Conservation (phyloP, 2,888 invertebrate species). For the Heliconius sara region DNA sequence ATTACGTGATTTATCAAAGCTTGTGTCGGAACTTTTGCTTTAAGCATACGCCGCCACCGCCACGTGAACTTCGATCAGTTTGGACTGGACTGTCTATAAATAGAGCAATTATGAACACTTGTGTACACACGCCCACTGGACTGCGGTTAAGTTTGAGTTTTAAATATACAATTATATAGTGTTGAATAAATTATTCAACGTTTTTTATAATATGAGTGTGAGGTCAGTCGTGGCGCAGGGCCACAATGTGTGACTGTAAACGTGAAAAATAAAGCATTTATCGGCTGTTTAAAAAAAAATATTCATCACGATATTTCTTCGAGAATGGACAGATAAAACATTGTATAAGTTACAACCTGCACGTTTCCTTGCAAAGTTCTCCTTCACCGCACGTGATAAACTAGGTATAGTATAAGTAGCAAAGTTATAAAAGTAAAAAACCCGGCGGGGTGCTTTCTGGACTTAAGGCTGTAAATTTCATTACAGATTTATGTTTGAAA, state of each 20-base stretch:
- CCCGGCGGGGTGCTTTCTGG: conserved; percentile 16
- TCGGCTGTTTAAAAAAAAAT: background rate
- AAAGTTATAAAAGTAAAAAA: conserved; percentile 30
- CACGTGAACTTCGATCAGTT: conserved; percentile 27
- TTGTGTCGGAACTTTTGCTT: background rate
- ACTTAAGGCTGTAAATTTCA: conserved; percentile 27
- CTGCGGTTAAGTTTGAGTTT: background rate
- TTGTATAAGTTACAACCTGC: conserved; percentile 1
- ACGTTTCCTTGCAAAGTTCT: conserved; percentile 24
- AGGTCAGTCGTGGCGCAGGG: too few species aligned
- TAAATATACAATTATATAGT: background rate
- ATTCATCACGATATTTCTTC: background rate
- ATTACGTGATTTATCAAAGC: conserved; percentile 10
- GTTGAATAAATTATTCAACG: background rate
- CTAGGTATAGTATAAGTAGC: conserved; percentile 31
- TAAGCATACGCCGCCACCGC: background rate
- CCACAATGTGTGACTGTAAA: too few species aligned
- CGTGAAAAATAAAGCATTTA: background rate
- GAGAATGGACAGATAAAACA: conserved; percentile 9
- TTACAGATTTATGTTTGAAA: conserved; percentile 27
- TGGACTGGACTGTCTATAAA: conserved; percentile 26
- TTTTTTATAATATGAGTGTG: too few species aligned
- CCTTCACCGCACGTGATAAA: conserved; percentile 31
- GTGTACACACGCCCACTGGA: conserved; percentile 22
- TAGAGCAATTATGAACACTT: conserved; percentile 36